Evolutionary conservation across 2,888 invertebrate genomes (phyloP), one percentile per base, ranked within the genome.

Genomic region (Aricia artaxerxes): DNA sequence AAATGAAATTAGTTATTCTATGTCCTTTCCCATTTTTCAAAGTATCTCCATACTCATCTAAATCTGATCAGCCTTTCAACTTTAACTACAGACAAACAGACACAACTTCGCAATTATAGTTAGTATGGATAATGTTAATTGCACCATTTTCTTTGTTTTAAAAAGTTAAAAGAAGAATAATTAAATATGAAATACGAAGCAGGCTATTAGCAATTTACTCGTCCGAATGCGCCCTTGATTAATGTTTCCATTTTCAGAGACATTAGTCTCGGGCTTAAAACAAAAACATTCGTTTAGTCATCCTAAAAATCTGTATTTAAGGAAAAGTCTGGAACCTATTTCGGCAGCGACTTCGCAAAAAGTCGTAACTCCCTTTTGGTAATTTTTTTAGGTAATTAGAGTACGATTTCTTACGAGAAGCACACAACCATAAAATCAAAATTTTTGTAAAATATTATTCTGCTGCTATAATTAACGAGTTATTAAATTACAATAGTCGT

Each of bases 241-340:
- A 69, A 69, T 69, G 69, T 38, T 38, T 69, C 31, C 69, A 35
- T 69, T 69, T 69, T 69, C 11, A 61, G 61, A 61, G 61, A 61
- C 61, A 61, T 61, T 61, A 61, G 24, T 61, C 61, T 61, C 24
- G 57, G 57, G 16, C 57, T 57, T 57, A 57, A 57, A 57, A 57
- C 16, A 57, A 57, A 57, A 57, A 57, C 16, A 57, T 57, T 57
- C 57, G 57, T 57, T 57, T 57, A 57, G 13, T 16, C 57, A 57
- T 57, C 4, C 16, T 57, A 57, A 57, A 53, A 57, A 1, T 57
- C 57, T 4, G 57, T 57, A 16, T 57, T 57, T 57, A 13, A 16
- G 16, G 4, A 57, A 57, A 57, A 57, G 16, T 57, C 16, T 57
- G 57, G 4, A 16, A 24, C 24, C 7, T 61, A 11, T 61, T 61